phyloP scores from a whole-genome alignment of 2,888 invertebrate genomes.

The Lordiphosa fenestrarum region DNA sequence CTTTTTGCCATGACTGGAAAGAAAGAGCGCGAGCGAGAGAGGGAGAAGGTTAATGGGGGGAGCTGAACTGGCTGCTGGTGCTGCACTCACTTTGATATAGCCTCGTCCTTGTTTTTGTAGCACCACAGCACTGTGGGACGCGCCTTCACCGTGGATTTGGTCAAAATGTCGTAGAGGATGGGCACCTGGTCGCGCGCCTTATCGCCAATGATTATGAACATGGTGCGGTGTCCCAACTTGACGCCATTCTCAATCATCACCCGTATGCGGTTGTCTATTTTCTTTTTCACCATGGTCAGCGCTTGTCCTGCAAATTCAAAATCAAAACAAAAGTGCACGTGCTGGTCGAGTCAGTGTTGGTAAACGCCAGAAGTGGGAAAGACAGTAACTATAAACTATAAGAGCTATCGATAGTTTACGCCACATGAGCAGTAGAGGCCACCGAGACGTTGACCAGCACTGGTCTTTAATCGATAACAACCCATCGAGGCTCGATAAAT shows the following conservation, averaged over 20 bases:
- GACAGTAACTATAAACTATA: too few relatives aligned
- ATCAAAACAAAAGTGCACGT: slow-evolving; percentile 8
- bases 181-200: slow-evolving; percentile 98
- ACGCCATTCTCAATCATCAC: slow-evolving; percentile 99
- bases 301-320: background rate
- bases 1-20: slow-evolving; percentile 91
- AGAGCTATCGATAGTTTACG: too few relatives aligned
- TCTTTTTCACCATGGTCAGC: slow-evolving; percentile 91
- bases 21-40: background rate
- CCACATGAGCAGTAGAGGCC: too few relatives aligned
- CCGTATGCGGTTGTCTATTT: slow-evolving; percentile 97
- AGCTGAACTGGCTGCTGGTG: too few relatives aligned
- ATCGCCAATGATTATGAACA: slow-evolving; percentile 97
- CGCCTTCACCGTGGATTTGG: slow-evolving; percentile 95
- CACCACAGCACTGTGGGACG: slow-evolving; percentile 98
- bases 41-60: background rate
- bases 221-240: slow-evolving; percentile 91
- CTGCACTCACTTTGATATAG: slow-evolving; percentile 87
- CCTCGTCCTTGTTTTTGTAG: slow-evolving; percentile 96
- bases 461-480: too few relatives aligned
- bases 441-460: too few relatives aligned
- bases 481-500: too few relatives aligned
- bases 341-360: background rate
- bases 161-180: slow-evolving; percentile 97
- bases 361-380: background rate